Evolutionary conservation across 2,888 invertebrate species (phyloP), one percentile per base, ranked within the genome.

Genomic region (Nephrotoma guestfalica): DNA sequence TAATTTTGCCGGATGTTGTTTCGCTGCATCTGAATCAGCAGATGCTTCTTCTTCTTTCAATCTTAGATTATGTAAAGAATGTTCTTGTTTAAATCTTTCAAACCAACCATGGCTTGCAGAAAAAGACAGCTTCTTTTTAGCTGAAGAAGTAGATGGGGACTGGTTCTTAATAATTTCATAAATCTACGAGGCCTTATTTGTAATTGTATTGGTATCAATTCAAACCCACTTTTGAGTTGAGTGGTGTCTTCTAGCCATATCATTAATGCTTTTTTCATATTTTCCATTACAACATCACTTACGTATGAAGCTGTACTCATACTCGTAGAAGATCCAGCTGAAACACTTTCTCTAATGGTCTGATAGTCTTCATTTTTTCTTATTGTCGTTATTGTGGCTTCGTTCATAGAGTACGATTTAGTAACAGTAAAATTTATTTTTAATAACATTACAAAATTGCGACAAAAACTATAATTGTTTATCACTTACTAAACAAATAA

Each of bases 1-100:
- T 42, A 86, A 42, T 85, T 87, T 86, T 86, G 2, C 18, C 83
- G 84, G 86, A 84, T 47, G 86, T 86, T 86, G 13, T 85, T 86
- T 6, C 4, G 47, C 87, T 57, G 57, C 15, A 57, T 85, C 57
- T 57, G 57, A 57, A 57, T 57, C 57, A 57, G 57, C 5, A 57
- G 57, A 57, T 57, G 57, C 57, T 57, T 57, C 6, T 11, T 57
- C 57, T 5, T 15, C 57, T 57, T 57, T 57, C 11, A 57, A 13
- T 57, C 87, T 87, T 41, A 87, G 6, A 85, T 87, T 88, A 85
- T 88, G 87, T 45, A 88, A 42, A 11, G 87, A 86, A 41, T 88
- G 86, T 51, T 87, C 86, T n/a, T 88, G 87, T 86, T 87, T 86
- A 87, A 88, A 88, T 7, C 88, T 86, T 40, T 87, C 86, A 47